These are phyloP conservation scores for Cranoglanis bouderius DNA, from an alignment of 2,113 vertebrate genomes.

Conservation along the genomic window DNA sequence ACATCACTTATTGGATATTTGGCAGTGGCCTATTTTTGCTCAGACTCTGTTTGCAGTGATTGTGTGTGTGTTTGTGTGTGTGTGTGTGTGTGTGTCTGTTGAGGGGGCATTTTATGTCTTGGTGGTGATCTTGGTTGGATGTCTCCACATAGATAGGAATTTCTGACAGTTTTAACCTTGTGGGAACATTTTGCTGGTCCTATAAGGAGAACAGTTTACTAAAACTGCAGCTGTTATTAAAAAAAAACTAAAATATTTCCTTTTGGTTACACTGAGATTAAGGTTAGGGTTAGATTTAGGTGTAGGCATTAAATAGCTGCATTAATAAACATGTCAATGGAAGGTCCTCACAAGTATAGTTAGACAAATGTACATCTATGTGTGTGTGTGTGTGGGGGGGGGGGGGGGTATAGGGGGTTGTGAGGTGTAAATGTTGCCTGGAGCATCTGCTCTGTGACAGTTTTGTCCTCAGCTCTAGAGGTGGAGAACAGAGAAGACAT, in stretches of 20 bases:
- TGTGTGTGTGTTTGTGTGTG: not conserved
- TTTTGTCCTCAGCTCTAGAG: slow-evolving; percentile 6
- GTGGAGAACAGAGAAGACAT: not conserved
- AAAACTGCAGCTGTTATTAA: not conserved
- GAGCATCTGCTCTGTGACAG: not conserved
- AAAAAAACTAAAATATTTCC: not conserved
- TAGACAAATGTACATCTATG: not conserved
- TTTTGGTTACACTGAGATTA: not conserved
- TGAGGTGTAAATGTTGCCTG: not conserved
- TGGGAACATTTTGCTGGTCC: not conserved
- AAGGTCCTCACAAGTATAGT: not conserved
- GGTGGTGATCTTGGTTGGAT: not conserved
- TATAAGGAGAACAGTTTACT: not conserved
- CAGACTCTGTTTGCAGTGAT: not conserved
- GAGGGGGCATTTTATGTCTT: not conserved
- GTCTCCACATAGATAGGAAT: not conserved
- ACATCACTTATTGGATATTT: not conserved
- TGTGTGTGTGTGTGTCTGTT: not conserved
- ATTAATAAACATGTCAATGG: not conserved
- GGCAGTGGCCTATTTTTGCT: not conserved
- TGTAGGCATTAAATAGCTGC: not conserved
- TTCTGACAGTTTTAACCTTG: not conserved
- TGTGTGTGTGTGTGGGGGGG: slow-evolving; percentile 7
- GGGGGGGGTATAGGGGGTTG: not conserved
- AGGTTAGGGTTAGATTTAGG: not conserved